Percentiles rank a stretch among this genome's conserved stretches.
Evolutionary conservation across 2,113 vertebrate genomes (phyloP).

Genomic region (Theristicus caerulescens): DNA sequence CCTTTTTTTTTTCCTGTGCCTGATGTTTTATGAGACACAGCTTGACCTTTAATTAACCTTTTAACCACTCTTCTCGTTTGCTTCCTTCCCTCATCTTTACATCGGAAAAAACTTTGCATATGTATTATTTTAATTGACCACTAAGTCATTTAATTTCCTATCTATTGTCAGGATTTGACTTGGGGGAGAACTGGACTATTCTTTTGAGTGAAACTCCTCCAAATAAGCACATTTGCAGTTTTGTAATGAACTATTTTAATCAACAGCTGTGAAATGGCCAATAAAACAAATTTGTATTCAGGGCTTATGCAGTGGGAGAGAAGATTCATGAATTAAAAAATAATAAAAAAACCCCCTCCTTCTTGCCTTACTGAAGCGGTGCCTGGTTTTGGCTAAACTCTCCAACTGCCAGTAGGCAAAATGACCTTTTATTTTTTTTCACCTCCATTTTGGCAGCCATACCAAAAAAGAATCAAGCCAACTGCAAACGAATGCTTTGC

Average conservation of each 20-base stretch:
- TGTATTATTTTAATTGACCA: conserved; percentile 31
- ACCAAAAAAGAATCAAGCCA: not conserved
- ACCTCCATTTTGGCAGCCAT: not conserved
- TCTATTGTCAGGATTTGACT: conserved; percentile 1
- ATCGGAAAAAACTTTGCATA: not conserved
- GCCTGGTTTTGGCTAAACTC: not conserved
- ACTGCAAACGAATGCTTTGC: not conserved
- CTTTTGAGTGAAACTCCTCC: not conserved
- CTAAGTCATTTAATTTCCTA: not conserved
- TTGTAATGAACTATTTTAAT: conserved; percentile 52
- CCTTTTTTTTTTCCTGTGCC: not conserved
- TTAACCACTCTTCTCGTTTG: not conserved
- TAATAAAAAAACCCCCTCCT: not conserved
- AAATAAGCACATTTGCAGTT: conserved; percentile 41
- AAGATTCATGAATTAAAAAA: not conserved
- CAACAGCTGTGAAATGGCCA: conserved; percentile 54
- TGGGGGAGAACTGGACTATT: not conserved
- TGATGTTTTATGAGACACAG: not conserved
- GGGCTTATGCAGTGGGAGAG: not conserved
- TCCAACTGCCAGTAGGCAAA: not conserved
- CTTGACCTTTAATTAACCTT: conserved; percentile 62
- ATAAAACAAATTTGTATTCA: conserved; percentile 48
- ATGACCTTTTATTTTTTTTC: not conserved
- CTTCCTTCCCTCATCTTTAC: not conserved
- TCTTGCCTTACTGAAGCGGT: not conserved